Percentiles rank a stretch among this genome's conserved stretches.
These are phyloP conservation scores for Archilochus colubris DNA, from an alignment of 2,113 vertebrate genomes.

Conservation along the genomic window DNA sequence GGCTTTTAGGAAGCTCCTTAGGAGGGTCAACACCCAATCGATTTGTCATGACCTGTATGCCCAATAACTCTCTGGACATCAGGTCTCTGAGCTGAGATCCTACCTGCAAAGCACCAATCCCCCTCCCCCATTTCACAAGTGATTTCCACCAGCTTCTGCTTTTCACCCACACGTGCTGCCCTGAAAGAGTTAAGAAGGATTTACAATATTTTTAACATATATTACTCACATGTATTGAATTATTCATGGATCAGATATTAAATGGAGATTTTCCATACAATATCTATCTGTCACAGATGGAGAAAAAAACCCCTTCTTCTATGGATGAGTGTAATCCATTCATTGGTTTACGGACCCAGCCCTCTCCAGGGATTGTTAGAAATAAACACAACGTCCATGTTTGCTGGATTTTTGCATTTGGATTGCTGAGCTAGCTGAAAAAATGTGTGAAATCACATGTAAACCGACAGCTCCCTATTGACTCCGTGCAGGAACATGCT, in stretches of 20 bases:
- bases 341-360: slow-evolving; percentile 37
- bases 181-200: slow-evolving; percentile 40
- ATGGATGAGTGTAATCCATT: slow-evolving; percentile 57
- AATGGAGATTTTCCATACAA: slow-evolving; percentile 55
- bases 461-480: slow-evolving; percentile 61
- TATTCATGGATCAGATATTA: slow-evolving; percentile 57
- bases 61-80: background rate
- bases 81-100: background rate
- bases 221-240: slow-evolving; percentile 57
- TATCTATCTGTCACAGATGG: slow-evolving; percentile 53
- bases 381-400: slow-evolving; percentile 51
- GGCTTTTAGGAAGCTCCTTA: background rate
- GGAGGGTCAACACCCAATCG: background rate
- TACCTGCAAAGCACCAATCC: background rate
- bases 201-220: slow-evolving; percentile 25
- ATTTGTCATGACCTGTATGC: background rate
- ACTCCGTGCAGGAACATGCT: slow-evolving; percentile 12
- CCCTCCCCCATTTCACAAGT: background rate
- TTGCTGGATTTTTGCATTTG: slow-evolving; percentile 63
- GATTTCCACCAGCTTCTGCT: background rate
- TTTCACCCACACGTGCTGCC: background rate
- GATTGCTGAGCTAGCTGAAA: slow-evolving; percentile 70
- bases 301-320: background rate
- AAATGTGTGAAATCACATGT: slow-evolving; percentile 65
- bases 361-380: slow-evolving; percentile 49